A percentile compares a stretch with the other conserved stretches of the same genome.
These are phyloP conservation scores for Trachymyrmex cornetzi DNA, from an alignment of 1,140 invertebrate genomes.

Conservation along the genomic window DNA sequence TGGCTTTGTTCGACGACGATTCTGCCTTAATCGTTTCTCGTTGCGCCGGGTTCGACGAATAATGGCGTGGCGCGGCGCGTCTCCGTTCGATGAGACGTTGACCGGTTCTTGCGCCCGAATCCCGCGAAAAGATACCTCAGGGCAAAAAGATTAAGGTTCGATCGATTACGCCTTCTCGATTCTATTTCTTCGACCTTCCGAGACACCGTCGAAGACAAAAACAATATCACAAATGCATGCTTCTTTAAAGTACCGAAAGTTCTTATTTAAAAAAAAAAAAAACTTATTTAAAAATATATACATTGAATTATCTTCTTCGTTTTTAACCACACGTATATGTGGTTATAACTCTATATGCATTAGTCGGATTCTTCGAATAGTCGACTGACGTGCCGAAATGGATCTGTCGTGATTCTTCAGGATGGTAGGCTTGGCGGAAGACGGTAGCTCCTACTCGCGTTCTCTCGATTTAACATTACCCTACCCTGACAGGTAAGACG, in stretches of 20 bases:
- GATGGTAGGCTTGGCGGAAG: slow-evolving; percentile 32
- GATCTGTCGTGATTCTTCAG: slow-evolving; percentile 45
- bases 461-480: slow-evolving; percentile 70
- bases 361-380: background rate
- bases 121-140: slow-evolving; percentile 31
- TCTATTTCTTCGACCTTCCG: background rate
- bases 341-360: background rate
- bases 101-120: slow-evolving; percentile 25
- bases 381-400: slow-evolving; percentile 14
- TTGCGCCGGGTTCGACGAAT: slow-evolving; percentile 42
- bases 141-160: slow-evolving; percentile 16
- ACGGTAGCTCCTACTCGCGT: slow-evolving; percentile 50
- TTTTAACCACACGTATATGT: background rate
- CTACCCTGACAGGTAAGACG: slow-evolving; percentile 81
- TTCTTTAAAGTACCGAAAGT: background rate
- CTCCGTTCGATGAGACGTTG: slow-evolving; percentile 8
- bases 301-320: background rate
- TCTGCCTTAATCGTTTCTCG: slow-evolving; percentile 47
- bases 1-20: slow-evolving; percentile 62
- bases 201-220: background rate
- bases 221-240: background rate
- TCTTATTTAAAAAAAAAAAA: background rate
- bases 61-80: slow-evolving; percentile 23
- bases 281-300: too few species aligned
- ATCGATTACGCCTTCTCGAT: slow-evolving; percentile 20